Evolutionary conservation across 2,888 invertebrate genomes (phyloP).

Genomic region (Chironomus riparius): DNA sequence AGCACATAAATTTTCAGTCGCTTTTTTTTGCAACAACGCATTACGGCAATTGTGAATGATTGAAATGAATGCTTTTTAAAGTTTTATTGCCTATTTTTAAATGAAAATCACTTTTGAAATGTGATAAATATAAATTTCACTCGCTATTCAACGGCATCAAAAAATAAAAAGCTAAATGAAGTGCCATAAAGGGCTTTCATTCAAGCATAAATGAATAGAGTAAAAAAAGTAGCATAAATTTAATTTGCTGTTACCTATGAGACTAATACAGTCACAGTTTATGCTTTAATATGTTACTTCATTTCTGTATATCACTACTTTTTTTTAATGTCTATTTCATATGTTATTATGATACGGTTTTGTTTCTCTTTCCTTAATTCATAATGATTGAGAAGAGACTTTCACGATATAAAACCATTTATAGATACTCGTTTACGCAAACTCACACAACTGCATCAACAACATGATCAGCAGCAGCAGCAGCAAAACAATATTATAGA

Average conservation of each 20-base stretch:
- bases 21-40: background rate
- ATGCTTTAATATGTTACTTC: constrained; percentile 10
- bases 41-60: background rate
- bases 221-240: background rate
- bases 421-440: constrained; percentile 8
- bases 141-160: background rate
- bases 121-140: background rate
- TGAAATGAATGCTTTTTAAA: background rate
- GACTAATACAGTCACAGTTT: background rate
- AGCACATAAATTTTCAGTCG: background rate
- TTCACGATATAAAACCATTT: constrained; percentile 10
- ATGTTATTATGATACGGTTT: background rate
- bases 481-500: too few relatives aligned
- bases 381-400: constrained; percentile 3
- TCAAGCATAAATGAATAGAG: background rate
- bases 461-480: too few relatives aligned
- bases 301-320: background rate
- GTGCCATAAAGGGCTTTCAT: constrained; percentile 18
- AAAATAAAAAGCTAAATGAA: background rate
- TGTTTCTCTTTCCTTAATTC: background rate
- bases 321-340: background rate
- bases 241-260: background rate
- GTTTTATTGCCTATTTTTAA: background rate
- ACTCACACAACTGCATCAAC: background rate
- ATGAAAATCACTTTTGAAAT: background rate